Base-by-base conservation (phyloP, 2,797 vertebrate genomes). In the Rhinella marina region DNA sequence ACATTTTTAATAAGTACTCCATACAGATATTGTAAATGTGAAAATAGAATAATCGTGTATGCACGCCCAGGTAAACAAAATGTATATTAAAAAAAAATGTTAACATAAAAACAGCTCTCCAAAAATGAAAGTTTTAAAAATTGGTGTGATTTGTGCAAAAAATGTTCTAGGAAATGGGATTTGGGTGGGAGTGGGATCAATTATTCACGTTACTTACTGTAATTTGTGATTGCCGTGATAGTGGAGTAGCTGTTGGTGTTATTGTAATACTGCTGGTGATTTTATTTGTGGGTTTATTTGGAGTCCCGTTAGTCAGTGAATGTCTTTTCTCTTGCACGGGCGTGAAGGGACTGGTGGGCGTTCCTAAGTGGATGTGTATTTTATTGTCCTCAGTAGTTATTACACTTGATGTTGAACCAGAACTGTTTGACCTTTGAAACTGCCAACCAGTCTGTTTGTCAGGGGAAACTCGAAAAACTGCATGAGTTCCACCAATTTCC, bases 351-450 rank as follows among this genome's bases (percentile, higher is more conserved):
- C 94, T 96, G 86, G 92, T 70, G 16, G 96, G 92, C 93, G 94
- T 97, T 93, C 98, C 98, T 94, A 99, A 95, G 93, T 98, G 97
- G 92, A 99, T 99, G 93, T 98, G 97, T 94, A 99, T 99, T 96
- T 99, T 99, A 95, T 99, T 99, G 95, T 99, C 98, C 93, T 99
- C 98, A 91, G 97, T 98, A 95, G 97, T 99, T 96, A 98, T 98
- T 93, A 99, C 94, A 89, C 96, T 99, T 78, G 88, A 89, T 29
- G 81, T 89, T 29, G 97, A 96, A 92, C 97, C 96, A 0, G 96
- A 96, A 92, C 97, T 98, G 95, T 98, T 98, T 84, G 97, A 97
- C 92, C 97, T 96, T 90, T 99, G 98, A 90, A 99, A 95, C 92
- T 99, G 97, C 97, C 97, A 98, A 88, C 94, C 95, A 29, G 96